A percentile compares a stretch with the other conserved stretches of the same genome.
phyloP scores from a whole-genome alignment of 2,888 invertebrate species.

The Ormyrus thymus region DNA sequence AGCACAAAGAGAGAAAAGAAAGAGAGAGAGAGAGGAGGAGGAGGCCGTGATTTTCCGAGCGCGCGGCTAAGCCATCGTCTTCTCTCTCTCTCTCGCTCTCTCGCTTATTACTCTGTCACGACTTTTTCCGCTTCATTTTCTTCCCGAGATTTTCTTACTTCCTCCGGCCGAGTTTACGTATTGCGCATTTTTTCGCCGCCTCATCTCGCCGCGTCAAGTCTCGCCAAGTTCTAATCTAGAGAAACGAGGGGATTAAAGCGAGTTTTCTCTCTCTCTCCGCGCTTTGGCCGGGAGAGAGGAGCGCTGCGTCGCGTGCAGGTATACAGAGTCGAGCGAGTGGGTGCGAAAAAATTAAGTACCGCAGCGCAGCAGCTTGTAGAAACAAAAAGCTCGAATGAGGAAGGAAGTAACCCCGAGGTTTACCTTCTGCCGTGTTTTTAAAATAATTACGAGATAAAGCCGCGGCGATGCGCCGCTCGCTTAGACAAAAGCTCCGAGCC shows the following conservation, averaged over 20 bases:
- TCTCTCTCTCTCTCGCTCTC: not conserved
- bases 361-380: not conserved
- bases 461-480: not conserved
- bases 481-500: constrained; percentile 6
- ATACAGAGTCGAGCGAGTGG: not conserved
- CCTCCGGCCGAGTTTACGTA: not conserved
- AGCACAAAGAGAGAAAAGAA: not conserved
- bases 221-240: constrained; percentile 43
- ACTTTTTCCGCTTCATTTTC: not conserved
- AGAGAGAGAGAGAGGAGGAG: constrained; percentile 2
- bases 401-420: constrained; percentile 18
- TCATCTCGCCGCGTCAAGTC: not conserved
- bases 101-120: no score
- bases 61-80: constrained; percentile 35
- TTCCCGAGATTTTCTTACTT: not conserved
- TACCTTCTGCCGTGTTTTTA: constrained; percentile 10
- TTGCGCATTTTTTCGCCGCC: constrained; percentile 8
- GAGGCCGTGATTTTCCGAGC: constrained; percentile 40
- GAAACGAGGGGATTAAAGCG: constrained; percentile 25
- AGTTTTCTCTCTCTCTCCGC: no score
- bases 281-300: not conserved
- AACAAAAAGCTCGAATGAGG: constrained; percentile 23
- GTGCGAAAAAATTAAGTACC: constrained; percentile 15
- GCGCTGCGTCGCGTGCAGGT: not conserved
- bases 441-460: constrained; percentile 48